Conservation (phyloP, 2,888 invertebrate species). For the Oscheius onirici region DNA sequence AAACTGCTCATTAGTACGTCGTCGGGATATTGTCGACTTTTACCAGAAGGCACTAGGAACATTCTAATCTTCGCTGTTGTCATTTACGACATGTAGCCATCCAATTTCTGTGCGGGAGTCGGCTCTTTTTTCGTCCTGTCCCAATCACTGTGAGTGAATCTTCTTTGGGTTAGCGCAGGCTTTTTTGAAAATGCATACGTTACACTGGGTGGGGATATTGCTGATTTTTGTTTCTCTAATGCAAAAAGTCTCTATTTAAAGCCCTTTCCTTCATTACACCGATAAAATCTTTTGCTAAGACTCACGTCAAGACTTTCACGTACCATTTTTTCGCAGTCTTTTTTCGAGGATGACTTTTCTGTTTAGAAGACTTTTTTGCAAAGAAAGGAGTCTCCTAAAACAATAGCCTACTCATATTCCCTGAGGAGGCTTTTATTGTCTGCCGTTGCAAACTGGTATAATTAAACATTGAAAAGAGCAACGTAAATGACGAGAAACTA, state of each 20-base stretch:
- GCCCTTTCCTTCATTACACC: slow-evolving; percentile 12
- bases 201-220: background rate
- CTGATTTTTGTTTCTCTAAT: slow-evolving; percentile 12
- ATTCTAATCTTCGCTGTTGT: slow-evolving; percentile 19
- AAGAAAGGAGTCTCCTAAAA: too few species aligned
- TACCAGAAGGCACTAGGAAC: too few species aligned
- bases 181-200: background rate
- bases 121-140: background rate
- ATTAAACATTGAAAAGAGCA: too few species aligned
- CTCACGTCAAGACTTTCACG: slow-evolving; percentile 16
- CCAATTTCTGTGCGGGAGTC: background rate
- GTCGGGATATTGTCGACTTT: too few species aligned
- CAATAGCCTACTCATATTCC: too few species aligned
- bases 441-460: too few species aligned
- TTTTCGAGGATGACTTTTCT: too few species aligned
- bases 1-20: too few species aligned
- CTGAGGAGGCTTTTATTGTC: too few species aligned
- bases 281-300: slow-evolving; percentile 21
- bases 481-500: too few species aligned
- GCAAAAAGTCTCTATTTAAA: background rate
- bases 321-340: too few species aligned
- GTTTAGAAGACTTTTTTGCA: too few species aligned
- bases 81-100: slow-evolving; percentile 16
- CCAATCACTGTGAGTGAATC: slow-evolving; percentile 16
- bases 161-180: background rate